Conservation (phyloP, 35 echinoderm and acorn worm genomes). For the Holothuria glaberrima region DNA sequence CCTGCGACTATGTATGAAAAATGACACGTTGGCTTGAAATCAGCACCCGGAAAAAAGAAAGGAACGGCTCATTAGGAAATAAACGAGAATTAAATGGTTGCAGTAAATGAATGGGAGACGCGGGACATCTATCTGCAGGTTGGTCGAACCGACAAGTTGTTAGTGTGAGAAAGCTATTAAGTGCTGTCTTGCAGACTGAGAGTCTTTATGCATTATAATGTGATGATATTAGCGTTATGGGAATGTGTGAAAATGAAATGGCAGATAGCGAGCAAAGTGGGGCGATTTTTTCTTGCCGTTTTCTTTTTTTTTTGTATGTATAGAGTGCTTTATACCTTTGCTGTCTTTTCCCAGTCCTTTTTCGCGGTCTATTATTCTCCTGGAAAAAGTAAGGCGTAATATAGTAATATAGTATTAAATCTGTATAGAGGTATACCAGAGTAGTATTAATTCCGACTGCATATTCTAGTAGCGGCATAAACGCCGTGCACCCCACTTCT, state of each 20-base stretch:
- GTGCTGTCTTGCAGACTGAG: neutral
- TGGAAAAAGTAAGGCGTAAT: no score
- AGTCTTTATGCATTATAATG: neutral
- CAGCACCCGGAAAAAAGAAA: constrained; percentile 7
- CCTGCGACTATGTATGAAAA: constrained; percentile 15
- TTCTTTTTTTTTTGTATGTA: no score
- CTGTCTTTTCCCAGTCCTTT: no score
- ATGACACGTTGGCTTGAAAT: constrained; percentile 18
- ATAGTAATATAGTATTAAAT: no score
- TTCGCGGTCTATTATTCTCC: no score
- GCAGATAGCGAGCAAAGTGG: neutral
- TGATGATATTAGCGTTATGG: neutral
- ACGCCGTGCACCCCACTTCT: no score
- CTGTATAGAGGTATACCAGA: no score
- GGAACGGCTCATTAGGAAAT: constrained; percentile 36
- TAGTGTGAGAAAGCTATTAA: constrained; percentile 50
- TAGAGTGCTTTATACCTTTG: no score
- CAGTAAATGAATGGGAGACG: neutral
- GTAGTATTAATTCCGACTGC: no score
- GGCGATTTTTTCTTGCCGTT: neutral
- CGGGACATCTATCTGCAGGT: neutral
- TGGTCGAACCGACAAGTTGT: neutral
- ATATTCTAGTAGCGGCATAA: no score
- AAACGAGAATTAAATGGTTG: constrained; percentile 42
- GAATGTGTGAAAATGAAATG: neutral